These are phyloP conservation scores for Callocephalon fimbriatum DNA, from an alignment of 2,113 vertebrate species.

Conservation along the genomic window DNA sequence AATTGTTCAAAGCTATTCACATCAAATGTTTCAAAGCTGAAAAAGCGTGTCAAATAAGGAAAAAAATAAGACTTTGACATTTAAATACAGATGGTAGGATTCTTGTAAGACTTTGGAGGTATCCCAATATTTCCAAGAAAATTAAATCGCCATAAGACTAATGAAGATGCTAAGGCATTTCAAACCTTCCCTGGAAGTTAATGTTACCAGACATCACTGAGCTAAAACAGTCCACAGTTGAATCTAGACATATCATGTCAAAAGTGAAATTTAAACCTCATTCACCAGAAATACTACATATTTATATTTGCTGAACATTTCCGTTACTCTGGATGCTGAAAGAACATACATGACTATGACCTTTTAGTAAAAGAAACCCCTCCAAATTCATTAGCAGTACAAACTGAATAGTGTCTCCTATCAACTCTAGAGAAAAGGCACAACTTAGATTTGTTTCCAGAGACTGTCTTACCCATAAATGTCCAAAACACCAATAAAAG, in stretches of 20 bases:
- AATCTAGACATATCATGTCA: neutral
- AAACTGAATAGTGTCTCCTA: neutral
- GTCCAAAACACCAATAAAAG: constrained; percentile 97
- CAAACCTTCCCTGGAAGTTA: neutral
- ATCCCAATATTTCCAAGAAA: neutral
- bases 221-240: neutral
- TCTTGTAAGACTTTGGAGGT: neutral
- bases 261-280: neutral
- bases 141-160: neutral
- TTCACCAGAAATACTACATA: neutral
- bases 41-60: constrained; percentile 55
- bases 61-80: neutral
- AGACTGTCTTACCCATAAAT: constrained; percentile 91
- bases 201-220: neutral
- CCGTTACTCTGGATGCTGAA: neutral
- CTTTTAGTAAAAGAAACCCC: neutral
- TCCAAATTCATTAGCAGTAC: neutral
- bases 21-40: constrained; percentile 98
- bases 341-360: neutral
- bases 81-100: neutral
- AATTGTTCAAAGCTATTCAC: constrained; percentile 98
- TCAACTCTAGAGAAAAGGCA: neutral
- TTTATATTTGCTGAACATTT: neutral
- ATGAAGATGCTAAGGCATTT: neutral
- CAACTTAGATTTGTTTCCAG: neutral